Percentiles rank a stretch among this genome's conserved stretches.
phyloP scores from a whole-genome alignment of 2,797 vertebrate genomes.

The Sebastes hubbsi region DNA sequence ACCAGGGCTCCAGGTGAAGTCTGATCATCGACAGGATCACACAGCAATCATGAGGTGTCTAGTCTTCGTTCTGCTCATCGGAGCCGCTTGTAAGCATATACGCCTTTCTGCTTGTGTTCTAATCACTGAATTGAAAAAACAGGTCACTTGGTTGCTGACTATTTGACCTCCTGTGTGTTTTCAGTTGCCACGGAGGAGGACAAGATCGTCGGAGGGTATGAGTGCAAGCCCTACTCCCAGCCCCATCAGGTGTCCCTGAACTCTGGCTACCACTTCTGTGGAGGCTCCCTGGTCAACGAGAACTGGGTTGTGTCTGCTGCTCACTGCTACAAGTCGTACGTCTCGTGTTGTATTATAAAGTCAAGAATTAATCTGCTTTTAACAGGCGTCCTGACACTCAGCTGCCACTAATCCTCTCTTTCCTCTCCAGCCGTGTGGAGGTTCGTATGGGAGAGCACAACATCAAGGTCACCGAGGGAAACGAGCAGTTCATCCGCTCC shows the following conservation, averaged over 20 bases:
- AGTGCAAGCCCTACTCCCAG: slow-evolving; percentile 60
- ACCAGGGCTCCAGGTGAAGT: neutral
- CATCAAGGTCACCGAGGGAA: slow-evolving; percentile 64
- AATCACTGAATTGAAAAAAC: neutral
- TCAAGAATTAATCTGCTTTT: neutral
- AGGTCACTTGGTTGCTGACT: neutral
- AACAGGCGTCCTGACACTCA: too few relatives aligned
- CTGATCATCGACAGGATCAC: slow-evolving; percentile 39
- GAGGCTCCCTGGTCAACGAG: slow-evolving; percentile 69
- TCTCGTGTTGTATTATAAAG: neutral
- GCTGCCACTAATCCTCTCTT: neutral
- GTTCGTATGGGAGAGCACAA: slow-evolving; percentile 85
- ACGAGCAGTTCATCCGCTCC: slow-evolving; percentile 76
- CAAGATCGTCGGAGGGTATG: slow-evolving; percentile 72
- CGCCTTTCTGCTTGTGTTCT: neutral
- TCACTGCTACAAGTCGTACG: slow-evolving; percentile 72
- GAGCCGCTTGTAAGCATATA: slow-evolving; percentile 66
- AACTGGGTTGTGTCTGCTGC: slow-evolving; percentile 76
- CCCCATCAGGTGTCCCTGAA: slow-evolving; percentile 72
- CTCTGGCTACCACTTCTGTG: slow-evolving; percentile 67
- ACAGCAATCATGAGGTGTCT: slow-evolving; percentile 67
- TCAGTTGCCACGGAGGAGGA: slow-evolving; percentile 61
- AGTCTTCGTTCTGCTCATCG: slow-evolving; percentile 78
- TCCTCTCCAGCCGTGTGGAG: slow-evolving; percentile 74
- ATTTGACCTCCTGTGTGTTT: neutral